A percentile compares a stretch with the other conserved stretches of the same genome.
These are phyloP conservation scores for Ranitomeya variabilis DNA, from an alignment of 2,113 vertebrate species.

Conservation along the genomic window DNA sequence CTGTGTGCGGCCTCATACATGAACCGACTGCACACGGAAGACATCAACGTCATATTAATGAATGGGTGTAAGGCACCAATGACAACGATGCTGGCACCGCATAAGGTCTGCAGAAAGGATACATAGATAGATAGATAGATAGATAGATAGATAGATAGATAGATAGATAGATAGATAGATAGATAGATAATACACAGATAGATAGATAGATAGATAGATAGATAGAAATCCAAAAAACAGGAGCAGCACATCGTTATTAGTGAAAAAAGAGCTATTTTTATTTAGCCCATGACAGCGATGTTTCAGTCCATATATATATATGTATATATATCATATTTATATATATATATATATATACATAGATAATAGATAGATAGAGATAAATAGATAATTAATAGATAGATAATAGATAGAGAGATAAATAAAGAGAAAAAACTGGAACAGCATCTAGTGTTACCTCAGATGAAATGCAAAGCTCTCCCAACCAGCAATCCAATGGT, in stretches of 20 bases:
- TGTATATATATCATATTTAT: too few relatives aligned
- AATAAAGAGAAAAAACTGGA: not conserved
- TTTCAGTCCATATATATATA: too few relatives aligned
- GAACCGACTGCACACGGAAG: conserved; percentile 18
- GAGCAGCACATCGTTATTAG: too few relatives aligned
- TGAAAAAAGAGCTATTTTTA: too few relatives aligned
- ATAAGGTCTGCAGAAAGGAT: not conserved
- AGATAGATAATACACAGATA: not conserved
- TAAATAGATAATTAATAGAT: not conserved
- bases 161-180: not conserved
- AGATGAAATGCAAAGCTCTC: too few relatives aligned
- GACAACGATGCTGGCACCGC: conserved; percentile 8
- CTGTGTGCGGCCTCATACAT: conserved; percentile 12
- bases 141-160: not conserved
- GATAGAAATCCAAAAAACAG: too few relatives aligned
- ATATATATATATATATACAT: too few relatives aligned
- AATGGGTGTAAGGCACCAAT: conserved; percentile 6
- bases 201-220: not conserved
- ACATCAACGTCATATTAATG: conserved; percentile 1
- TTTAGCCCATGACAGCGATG: too few relatives aligned
- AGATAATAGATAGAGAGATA: not conserved
- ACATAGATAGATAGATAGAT: not conserved
- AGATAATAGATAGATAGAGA: not conserved
- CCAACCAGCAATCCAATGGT: too few relatives aligned
- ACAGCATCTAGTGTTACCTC: too few relatives aligned